Evolutionary conservation across 2,113 vertebrate species (phyloP).

Genomic region (Corydoras maculifer): DNA sequence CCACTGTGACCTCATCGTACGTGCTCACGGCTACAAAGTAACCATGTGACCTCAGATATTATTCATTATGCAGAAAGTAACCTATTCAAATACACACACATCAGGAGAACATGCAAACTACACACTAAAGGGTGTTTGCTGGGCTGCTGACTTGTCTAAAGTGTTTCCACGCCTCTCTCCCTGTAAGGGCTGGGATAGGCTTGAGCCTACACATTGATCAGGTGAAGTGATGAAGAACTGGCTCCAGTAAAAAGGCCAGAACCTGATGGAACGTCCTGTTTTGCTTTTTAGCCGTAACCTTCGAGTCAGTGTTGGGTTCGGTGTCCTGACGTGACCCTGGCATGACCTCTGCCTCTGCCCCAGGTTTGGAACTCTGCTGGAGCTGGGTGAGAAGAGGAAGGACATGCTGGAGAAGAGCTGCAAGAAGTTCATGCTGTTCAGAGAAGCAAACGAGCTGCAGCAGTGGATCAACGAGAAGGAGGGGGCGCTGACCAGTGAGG

Average conservation of each 20-base stretch:
- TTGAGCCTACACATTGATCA: no score
- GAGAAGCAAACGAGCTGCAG: constrained; percentile 90
- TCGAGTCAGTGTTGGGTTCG: neutral
- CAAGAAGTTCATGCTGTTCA: constrained; percentile 98
- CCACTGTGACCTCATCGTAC: constrained; percentile 1
- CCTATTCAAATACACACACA: no score
- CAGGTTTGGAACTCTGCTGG: constrained; percentile 86
- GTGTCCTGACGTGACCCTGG: neutral
- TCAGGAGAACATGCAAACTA: no score
- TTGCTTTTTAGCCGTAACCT: neutral
- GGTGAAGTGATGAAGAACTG: no score
- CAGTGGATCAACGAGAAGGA: constrained; percentile 99
- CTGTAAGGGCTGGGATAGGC: no score
- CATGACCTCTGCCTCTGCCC: neutral
- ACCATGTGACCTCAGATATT: neutral
- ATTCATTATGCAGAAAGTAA: no score
- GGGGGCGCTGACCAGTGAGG: constrained; percentile 81
- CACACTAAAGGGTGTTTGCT: no score
- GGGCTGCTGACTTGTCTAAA: no score
- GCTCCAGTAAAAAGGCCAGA: no score
- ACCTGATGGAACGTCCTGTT: no score
- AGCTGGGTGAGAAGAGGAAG: constrained; percentile 91
- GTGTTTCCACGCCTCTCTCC: no score
- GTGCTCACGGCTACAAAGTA: no score
- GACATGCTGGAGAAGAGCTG: constrained; percentile 98